These are phyloP conservation scores for Cherax quadricarinatus DNA, from an alignment of 1,140 invertebrate species.

Conservation along the genomic window DNA sequence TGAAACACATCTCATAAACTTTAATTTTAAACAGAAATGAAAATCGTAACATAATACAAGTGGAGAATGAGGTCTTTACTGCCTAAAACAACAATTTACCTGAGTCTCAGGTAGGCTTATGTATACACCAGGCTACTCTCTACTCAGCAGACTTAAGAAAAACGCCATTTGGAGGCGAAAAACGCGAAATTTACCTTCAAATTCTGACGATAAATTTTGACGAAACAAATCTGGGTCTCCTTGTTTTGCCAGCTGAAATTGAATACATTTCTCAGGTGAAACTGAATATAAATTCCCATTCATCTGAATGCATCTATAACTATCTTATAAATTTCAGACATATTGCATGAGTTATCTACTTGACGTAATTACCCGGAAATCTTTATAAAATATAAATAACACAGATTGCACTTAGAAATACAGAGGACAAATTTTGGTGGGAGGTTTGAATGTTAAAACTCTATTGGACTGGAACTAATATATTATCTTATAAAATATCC, in stretches of 20 bases:
- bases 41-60: no score
- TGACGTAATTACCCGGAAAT: no score
- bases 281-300: neutral
- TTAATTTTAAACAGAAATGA: neutral
- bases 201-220: neutral
- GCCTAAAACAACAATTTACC: no score
- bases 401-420: neutral
- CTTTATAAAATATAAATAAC: neutral
- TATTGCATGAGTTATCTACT: no score
- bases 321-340: no score
- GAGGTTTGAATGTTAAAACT: neutral
- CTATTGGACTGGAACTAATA: no score
- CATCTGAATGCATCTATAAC: no score
- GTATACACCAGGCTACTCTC: neutral
- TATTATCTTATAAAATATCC: no score
- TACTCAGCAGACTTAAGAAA: neutral
- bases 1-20: no score
- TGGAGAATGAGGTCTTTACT: no score
- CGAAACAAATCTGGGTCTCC: neutral
- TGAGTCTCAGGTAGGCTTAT: no score
- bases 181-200: neutral
- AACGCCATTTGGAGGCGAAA: neutral
- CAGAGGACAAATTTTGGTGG: neutral
- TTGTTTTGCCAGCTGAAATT: conserved; percentile 57
- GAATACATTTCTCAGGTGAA: conserved; percentile 26